Conservation (phyloP, 2,113 vertebrate species). For the Zosterops hypoxanthus region DNA sequence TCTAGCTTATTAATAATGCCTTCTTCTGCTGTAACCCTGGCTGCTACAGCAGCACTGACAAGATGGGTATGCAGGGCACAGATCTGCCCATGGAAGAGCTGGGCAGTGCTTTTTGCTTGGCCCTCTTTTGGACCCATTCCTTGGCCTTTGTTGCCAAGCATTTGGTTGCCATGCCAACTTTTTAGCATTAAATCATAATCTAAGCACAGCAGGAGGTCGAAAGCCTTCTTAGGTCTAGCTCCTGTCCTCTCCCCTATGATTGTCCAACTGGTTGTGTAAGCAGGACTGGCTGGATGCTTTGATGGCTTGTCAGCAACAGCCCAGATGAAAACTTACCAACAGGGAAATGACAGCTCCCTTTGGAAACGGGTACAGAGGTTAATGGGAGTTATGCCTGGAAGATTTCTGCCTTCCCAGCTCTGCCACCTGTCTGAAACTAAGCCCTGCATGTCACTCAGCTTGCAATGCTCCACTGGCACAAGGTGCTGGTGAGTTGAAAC, state of each 20-base stretch:
- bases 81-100: neutral
- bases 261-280: neutral
- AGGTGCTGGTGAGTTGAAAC: neutral
- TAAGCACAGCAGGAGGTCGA: neutral
- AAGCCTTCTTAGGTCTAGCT: conserved; percentile 4
- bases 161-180: conserved; percentile 48
- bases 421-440: neutral
- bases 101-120: neutral
- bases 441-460: neutral
- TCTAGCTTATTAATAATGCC: conserved; percentile 38
- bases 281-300: neutral
- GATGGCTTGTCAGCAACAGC: neutral
- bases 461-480: rapidly evolving
- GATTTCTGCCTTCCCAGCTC: neutral
- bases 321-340: neutral
- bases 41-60: neutral
- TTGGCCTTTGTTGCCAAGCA: neutral
- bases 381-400: neutral
- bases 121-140: neutral
- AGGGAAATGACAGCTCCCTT: neutral
- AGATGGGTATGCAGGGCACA: neutral
- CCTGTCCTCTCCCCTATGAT: neutral
- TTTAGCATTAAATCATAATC: conserved; percentile 57
- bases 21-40: neutral
- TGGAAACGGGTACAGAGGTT: neutral